Evolutionary conservation across 2,797 vertebrate genomes (phyloP).

Genomic region (Parauchenoglanis ngamensis): DNA sequence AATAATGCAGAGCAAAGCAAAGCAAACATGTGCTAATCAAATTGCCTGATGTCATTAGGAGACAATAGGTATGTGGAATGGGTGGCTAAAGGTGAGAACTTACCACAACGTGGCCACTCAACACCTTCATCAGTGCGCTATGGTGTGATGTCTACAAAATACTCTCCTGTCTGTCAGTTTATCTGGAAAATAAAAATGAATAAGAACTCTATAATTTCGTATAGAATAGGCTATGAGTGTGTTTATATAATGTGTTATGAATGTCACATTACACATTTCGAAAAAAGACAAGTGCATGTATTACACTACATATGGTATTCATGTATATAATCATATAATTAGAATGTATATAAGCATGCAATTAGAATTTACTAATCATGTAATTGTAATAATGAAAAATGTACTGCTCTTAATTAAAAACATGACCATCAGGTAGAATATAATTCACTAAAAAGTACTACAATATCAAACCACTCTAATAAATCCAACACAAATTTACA

Average conservation of each 20-base stretch:
- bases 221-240: not conserved
- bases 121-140: constrained; percentile 79
- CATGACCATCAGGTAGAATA: not conserved
- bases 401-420: not conserved
- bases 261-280: not conserved
- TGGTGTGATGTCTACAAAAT: constrained; percentile 54
- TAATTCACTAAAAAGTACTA: not conserved
- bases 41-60: constrained; percentile 56
- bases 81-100: constrained; percentile 58
- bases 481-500: not conserved
- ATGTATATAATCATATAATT: not conserved
- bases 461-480: not conserved
- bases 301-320: not conserved
- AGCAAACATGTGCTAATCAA: constrained; percentile 47
- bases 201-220: not conserved
- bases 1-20: constrained; percentile 37
- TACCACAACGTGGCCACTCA: constrained; percentile 76
- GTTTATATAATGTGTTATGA: not conserved
- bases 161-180: constrained; percentile 55
- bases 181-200: constrained; percentile 57
- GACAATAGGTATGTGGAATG: constrained; percentile 47
- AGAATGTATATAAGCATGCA: not conserved
- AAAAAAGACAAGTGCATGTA: not conserved
- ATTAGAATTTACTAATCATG: not conserved
- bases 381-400: not conserved